Evolutionary conservation across 2,888 invertebrate species (phyloP).

Genomic region (Cephus pulcher): DNA sequence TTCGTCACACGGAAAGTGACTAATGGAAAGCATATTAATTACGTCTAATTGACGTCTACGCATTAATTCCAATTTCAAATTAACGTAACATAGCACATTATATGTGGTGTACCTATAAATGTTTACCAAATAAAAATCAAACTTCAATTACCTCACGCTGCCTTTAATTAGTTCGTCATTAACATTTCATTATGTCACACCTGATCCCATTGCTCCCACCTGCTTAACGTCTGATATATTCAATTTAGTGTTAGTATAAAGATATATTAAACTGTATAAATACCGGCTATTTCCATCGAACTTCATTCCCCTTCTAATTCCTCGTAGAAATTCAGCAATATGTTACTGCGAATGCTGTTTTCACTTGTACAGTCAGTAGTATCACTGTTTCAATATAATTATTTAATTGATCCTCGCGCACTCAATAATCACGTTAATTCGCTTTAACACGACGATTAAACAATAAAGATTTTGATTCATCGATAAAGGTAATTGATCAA

Average conservation of each 20-base stretch:
- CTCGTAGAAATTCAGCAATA: background rate
- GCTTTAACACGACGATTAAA: background rate
- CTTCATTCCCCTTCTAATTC: conserved; percentile 49
- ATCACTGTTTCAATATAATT: background rate
- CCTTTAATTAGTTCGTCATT: background rate
- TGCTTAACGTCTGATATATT: too few relatives aligned
- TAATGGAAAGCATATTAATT: background rate
- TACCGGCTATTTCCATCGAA: conserved; percentile 40
- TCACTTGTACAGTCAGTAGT: background rate
- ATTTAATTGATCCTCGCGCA: background rate
- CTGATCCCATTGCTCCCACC: background rate
- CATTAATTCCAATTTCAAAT: background rate
- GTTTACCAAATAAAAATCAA: background rate
- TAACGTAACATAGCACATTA: background rate
- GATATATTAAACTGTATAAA: background rate
- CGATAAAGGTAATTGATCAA: background rate
- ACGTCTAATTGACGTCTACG: background rate
- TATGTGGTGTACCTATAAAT: background rate
- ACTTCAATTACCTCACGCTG: background rate
- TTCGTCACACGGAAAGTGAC: background rate
- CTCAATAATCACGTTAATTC: background rate
- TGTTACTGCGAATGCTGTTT: background rate
- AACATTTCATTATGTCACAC: background rate
- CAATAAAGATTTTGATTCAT: background rate
- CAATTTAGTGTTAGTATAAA: background rate